Evolutionary conservation across 2,113 vertebrate genomes (phyloP).

Genomic region (Sorex fumeus): DNA sequence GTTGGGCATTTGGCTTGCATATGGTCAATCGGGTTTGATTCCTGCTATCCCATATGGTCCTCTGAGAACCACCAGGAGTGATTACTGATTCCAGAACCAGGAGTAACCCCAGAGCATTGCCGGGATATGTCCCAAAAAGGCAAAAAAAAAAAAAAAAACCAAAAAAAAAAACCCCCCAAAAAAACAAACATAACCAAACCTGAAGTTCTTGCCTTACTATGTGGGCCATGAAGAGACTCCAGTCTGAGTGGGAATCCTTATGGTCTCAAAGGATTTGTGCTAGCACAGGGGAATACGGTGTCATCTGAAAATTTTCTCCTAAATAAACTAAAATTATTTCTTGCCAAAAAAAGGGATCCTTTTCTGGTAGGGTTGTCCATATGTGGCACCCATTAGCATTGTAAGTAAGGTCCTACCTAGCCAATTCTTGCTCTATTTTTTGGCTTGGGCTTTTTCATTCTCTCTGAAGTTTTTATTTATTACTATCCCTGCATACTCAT

Average conservation of each 20-base stretch:
- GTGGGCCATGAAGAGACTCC: not conserved
- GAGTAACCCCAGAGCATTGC: too few species aligned
- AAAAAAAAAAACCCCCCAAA: too few species aligned
- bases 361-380: not conserved
- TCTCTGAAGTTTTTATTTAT: conserved; percentile 51
- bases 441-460: not conserved
- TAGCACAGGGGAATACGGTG: not conserved
- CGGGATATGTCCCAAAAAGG: too few species aligned
- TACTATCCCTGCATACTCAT: not conserved
- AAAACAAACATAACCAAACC: too few species aligned
- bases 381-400: not conserved
- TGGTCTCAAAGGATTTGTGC: not conserved
- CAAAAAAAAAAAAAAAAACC: too few species aligned
- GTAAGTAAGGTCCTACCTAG: not conserved
- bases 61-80: too few species aligned
- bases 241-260: not conserved
- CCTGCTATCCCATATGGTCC: too few species aligned
- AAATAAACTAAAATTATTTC: not conserved
- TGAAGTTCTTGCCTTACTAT: not conserved
- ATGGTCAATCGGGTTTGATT: too few species aligned
- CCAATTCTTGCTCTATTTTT: not conserved
- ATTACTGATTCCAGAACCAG: too few species aligned
- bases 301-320: not conserved
- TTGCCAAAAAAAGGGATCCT: not conserved
- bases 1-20: too few species aligned